These are phyloP conservation scores for Oscheius sp. DNA, from an alignment of 2,888 invertebrate species.

Conservation along the genomic window DNA sequence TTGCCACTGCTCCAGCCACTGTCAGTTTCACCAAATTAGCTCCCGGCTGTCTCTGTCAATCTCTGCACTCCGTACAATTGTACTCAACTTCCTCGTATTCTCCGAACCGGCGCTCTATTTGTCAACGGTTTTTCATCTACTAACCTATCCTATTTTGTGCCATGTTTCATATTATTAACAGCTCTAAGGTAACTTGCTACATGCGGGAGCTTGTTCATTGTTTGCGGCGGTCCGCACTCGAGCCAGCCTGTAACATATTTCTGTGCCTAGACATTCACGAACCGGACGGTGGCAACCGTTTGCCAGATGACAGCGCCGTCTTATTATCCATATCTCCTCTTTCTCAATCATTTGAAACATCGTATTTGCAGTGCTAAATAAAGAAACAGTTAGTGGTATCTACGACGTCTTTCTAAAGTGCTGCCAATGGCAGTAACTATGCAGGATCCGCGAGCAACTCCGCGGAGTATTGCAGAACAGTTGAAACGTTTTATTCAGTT, in stretches of 20 bases:
- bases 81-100: no score
- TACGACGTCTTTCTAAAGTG: background rate
- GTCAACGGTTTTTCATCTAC: background rate
- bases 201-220: constrained; percentile 36
- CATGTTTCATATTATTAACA: background rate
- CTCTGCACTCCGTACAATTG: background rate
- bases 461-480: constrained; percentile 59
- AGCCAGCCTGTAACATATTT: constrained; percentile 36
- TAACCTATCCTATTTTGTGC: background rate
- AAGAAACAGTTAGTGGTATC: background rate
- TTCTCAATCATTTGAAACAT: background rate
- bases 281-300: constrained; percentile 33
- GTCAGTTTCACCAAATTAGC: background rate
- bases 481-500: constrained; percentile 61
- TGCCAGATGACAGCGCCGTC: constrained; percentile 34
- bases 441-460: constrained; percentile 37
- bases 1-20: constrained; percentile 30
- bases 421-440: constrained; percentile 36
- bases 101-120: background rate
- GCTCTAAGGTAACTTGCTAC: constrained; percentile 24
- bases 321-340: constrained; percentile 18
- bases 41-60: background rate
- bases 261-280: constrained; percentile 35
- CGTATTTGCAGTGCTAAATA: background rate
- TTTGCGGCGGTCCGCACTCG: constrained; percentile 34